phyloP scores from a whole-genome alignment of 2,797 vertebrate genomes.

The Cynopterus sphinx region DNA sequence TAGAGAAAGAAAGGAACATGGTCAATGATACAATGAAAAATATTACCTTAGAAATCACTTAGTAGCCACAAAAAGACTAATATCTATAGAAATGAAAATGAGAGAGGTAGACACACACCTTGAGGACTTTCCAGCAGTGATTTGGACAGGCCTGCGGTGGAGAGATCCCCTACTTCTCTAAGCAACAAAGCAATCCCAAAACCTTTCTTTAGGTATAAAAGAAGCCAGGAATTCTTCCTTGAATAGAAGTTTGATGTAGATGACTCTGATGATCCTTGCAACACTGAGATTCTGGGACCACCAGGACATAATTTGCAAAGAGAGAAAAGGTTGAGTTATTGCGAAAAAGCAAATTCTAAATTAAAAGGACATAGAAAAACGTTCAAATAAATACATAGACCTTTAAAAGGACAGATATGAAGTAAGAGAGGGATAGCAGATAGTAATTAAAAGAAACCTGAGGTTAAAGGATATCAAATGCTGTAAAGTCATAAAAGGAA shows the following conservation, averaged over 20 bases:
- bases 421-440: neutral
- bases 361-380: neutral
- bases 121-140: neutral
- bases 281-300: neutral
- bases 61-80: neutral
- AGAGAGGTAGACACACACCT: neutral
- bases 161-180: neutral
- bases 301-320: neutral
- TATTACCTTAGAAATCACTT: neutral
- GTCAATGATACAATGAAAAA: neutral
- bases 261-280: neutral
- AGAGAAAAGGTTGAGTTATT: neutral
- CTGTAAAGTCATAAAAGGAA: neutral
- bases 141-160: fast-evolving
- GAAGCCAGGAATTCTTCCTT: neutral
- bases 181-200: neutral
- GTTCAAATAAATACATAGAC: neutral
- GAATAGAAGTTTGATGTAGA: neutral
- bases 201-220: neutral
- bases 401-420: neutral
- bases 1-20: neutral
- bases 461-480: neutral
- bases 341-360: neutral
- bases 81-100: fast-evolving
- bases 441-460: neutral